Base-by-base conservation (phyloP, 2,113 vertebrate genomes). In the Poeciliopsis occidentalis region DNA sequence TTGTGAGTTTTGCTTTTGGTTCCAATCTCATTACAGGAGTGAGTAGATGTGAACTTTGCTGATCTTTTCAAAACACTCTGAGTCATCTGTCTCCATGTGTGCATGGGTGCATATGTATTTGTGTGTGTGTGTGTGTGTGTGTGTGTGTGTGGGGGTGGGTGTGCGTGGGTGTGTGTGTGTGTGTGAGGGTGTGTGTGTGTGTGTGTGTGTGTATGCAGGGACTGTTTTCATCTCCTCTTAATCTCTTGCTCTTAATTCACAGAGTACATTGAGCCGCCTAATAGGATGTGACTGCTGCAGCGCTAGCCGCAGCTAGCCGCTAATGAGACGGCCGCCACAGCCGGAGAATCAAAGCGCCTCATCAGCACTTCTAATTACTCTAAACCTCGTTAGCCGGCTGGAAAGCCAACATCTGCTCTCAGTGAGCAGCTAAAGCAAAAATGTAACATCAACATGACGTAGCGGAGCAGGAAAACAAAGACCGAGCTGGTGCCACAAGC, bases 301-400 rank as follows among this genome's bases (percentile, higher is more conserved):
- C 77, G 67, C 75, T 87, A 88, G 89, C 86, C 72, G 84, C 72
- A 86, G 86, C 87, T 88, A 86, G 82, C 85, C 81, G 85, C 88
- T 92, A 92, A 93, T 92, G 91, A 93, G 91, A 64, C 81, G 69
- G 77, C 87, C 85, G 79, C 86, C 85, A 82, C 89, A 88, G 89
- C 84, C 83, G 3, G 80, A 68, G 90, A 92, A 92, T 92, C 92
- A 90, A 92, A 90, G 89, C 76, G 87, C 91, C 88, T 91, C 84
- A 92, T 90, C 92, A 92, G 88, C 89, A 87, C 90, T 89, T 87
- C 88, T 92, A 93, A 93, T 93, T 90, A 93, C 87, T 88, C 85
- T 82, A 92, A 91, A 92, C 87, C 86, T 93, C 65, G 71, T 93
- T 92, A 90, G 85, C 73, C 19, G 65, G 81, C 88, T 73, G 80